These are phyloP conservation scores for Berghia stephanieae DNA, from an alignment of 1,140 invertebrate genomes.

Conservation along the genomic window DNA sequence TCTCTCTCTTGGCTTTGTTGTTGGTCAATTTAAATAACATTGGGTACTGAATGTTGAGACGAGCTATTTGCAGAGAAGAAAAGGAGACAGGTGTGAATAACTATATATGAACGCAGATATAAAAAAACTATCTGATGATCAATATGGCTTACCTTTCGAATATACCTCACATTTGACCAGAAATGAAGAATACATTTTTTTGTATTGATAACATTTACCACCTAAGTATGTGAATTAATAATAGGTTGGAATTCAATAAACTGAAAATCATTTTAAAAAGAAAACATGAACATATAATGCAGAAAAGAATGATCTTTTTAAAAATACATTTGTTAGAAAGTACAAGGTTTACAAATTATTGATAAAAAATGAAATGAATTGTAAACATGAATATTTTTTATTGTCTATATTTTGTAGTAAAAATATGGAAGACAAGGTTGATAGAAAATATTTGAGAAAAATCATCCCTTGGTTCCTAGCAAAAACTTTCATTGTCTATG, in stretches of 20 bases:
- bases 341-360: no score
- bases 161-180: no score
- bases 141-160: no score
- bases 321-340: no score
- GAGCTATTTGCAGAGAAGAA: slow-evolving; percentile 66
- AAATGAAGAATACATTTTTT: no score
- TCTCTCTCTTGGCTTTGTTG: slow-evolving; percentile 82
- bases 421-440: not conserved
- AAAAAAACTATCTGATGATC: not conserved
- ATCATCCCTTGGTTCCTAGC: not conserved
- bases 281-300: slow-evolving; percentile 7
- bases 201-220: no score
- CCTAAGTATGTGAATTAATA: no score
- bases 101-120: not conserved
- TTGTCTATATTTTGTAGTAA: no score
- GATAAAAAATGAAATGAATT: no score
- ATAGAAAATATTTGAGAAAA: not conserved
- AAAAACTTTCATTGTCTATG: not conserved
- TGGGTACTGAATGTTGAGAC: slow-evolving; percentile 96
- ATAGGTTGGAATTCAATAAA: no score
- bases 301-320: slow-evolving; percentile 13
- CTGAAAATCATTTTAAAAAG: no score
- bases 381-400: no score
- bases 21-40: slow-evolving; percentile 99
- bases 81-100: not conserved